Conservation (phyloP, 2,888 invertebrate genomes). For the Sarcophaga carnaria region DNA sequence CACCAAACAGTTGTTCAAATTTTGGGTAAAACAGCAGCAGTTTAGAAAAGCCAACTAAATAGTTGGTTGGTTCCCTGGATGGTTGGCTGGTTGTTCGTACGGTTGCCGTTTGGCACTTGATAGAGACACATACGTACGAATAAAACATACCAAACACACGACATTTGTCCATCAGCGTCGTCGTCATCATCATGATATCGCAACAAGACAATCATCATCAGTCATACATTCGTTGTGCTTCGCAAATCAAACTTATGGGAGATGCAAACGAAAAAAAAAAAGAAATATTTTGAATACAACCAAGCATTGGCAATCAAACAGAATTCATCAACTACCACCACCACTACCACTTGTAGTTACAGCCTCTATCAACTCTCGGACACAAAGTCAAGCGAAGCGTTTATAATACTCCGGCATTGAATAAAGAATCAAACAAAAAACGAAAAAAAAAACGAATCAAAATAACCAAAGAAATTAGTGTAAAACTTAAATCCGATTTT, state of each 20-base stretch:
- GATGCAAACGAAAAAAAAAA: constrained; percentile 17
- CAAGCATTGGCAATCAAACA: constrained; percentile 74
- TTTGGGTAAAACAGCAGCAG: constrained; percentile 62
- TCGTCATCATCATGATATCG: constrained; percentile 42
- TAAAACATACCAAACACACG: not conserved
- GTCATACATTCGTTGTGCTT: constrained; percentile 59
- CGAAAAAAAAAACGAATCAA: constrained; percentile 17
- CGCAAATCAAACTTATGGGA: not conserved
- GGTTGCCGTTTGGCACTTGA: not conserved
- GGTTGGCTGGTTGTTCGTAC: not conserved
- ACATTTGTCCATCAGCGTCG: constrained; percentile 6
- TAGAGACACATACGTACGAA: not conserved
- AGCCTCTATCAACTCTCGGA: constrained; percentile 62
- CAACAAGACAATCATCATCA: constrained; percentile 49
- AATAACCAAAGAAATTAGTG: constrained; percentile 80
- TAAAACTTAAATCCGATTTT: constrained; percentile 81
- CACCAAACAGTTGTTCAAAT: constrained; percentile 67
- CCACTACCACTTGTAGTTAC: constrained; percentile 6
- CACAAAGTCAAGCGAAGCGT: constrained; percentile 78
- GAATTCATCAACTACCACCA: constrained; percentile 74
- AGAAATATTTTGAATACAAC: constrained; percentile 47
- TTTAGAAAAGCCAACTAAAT: constrained; percentile 55
- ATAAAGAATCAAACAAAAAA: constrained; percentile 13
- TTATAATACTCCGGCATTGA: constrained; percentile 72
- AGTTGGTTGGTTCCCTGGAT: constrained; percentile 15